Evolutionary conservation across 2,113 vertebrate genomes (phyloP).

Genomic region (Craseonycteris thonglongyai): DNA sequence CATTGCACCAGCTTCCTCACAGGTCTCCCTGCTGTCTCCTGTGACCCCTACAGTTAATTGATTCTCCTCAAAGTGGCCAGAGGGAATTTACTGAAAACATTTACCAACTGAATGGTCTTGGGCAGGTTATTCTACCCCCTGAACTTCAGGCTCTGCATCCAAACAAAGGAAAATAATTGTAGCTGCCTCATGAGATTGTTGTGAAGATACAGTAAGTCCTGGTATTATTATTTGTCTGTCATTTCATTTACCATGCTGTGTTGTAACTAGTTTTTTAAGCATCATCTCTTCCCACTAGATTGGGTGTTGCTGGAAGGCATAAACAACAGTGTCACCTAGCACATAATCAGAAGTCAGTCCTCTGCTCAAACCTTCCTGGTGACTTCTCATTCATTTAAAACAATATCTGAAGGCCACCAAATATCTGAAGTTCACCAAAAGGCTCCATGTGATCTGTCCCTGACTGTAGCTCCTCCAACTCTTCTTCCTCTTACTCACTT

Average conservation of each 20-base stretch:
- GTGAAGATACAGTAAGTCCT: neutral
- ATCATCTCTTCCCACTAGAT: neutral
- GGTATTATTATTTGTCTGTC: neutral
- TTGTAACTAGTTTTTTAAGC: neutral
- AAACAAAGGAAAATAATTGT: neutral
- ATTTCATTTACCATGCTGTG: neutral
- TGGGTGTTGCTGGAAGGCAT: neutral
- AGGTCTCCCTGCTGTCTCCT: neutral
- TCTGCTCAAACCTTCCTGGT: neutral
- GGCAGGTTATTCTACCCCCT: neutral
- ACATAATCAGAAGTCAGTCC: neutral
- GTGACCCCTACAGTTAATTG: neutral
- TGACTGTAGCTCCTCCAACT: neutral
- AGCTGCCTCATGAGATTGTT: neutral
- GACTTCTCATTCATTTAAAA: neutral
- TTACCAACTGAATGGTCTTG: neutral
- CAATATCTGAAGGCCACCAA: neutral
- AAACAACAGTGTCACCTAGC: neutral
- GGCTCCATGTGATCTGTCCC: neutral
- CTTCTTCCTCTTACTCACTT: neutral
- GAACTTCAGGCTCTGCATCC: neutral
- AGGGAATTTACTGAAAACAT: neutral
- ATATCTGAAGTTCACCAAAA: too few species aligned
- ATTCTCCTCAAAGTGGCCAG: too few species aligned
- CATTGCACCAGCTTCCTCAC: neutral